These are phyloP conservation scores for Synanthedon andrenaeformis DNA, from an alignment of 2,888 invertebrate genomes.

Conservation along the genomic window DNA sequence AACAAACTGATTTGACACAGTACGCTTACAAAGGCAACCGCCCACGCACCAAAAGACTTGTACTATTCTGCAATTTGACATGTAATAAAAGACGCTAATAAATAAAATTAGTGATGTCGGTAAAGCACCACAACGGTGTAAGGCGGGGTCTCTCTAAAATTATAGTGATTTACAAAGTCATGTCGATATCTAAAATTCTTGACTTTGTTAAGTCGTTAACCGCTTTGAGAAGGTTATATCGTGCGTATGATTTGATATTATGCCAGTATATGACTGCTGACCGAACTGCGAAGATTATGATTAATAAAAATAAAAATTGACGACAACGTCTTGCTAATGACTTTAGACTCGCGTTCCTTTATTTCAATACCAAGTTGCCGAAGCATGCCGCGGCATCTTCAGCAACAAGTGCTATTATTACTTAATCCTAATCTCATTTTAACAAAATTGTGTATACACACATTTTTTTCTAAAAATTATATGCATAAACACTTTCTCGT, in stretches of 20 bases:
- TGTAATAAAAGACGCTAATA: constrained; percentile 53
- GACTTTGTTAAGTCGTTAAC: constrained; percentile 15
- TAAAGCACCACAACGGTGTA: constrained; percentile 24
- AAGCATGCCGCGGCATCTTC: too few relatives aligned
- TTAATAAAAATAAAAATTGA: not conserved
- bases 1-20: constrained; percentile 44
- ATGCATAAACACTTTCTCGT: too few relatives aligned
- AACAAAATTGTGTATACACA: too few relatives aligned
- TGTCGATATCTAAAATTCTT: constrained; percentile 5
- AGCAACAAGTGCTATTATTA: too few relatives aligned
- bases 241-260: constrained; percentile 28
- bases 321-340: not conserved
- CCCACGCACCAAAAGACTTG: constrained; percentile 25
- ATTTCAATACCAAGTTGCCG: too few relatives aligned
- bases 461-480: too few relatives aligned
- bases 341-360: too few relatives aligned
- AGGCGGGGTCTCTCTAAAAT: constrained; percentile 21
- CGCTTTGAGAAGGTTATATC: constrained; percentile 24
- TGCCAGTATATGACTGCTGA: not conserved
- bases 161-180: constrained; percentile 1
- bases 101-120: constrained; percentile 58
- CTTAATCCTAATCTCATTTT: too few relatives aligned
- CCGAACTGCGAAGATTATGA: not conserved
- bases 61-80: constrained; percentile 50
- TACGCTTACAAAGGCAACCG: constrained; percentile 28